A percentile compares a stretch with the other conserved stretches of the same genome.
Evolutionary conservation across 2,113 vertebrate genomes (phyloP).

Genomic region (Myotis yumanensis): DNA sequence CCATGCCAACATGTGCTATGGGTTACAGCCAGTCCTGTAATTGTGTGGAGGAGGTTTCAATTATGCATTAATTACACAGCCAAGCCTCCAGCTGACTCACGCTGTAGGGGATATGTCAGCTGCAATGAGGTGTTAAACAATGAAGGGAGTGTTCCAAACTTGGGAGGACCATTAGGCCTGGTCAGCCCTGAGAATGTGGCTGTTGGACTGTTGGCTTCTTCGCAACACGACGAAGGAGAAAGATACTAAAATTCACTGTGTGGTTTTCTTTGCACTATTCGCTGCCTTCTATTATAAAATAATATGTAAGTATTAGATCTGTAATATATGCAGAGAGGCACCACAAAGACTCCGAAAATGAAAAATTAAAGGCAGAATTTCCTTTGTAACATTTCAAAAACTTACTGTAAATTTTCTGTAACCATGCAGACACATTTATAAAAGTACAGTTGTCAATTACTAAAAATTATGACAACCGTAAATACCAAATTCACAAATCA

Average conservation of each 20-base stretch:
- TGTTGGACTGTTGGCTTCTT: background rate
- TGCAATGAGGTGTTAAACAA: slow-evolving; percentile 74
- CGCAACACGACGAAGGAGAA: background rate
- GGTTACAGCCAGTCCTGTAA: slow-evolving; percentile 53
- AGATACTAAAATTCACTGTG: background rate
- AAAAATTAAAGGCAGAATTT: background rate
- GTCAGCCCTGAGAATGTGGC: slow-evolving; percentile 28
- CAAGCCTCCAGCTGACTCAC: slow-evolving; percentile 69
- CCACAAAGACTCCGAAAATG: background rate
- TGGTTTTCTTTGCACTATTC: slow-evolving; percentile 4
- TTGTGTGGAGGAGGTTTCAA: slow-evolving; percentile 71
- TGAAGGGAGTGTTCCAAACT: slow-evolving; percentile 63
- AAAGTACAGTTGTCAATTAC: background rate
- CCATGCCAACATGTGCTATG: slow-evolving; percentile 48
- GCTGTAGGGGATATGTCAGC: slow-evolving; percentile 60
- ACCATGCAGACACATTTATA: background rate
- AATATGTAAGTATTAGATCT: background rate
- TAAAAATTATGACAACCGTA: background rate
- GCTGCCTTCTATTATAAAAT: background rate
- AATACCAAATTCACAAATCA: background rate
- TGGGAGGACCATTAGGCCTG: background rate
- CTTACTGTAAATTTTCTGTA: background rate
- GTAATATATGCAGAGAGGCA: background rate
- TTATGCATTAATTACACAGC: slow-evolving; percentile 73
- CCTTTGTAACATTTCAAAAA: slow-evolving; percentile 10